Base-by-base conservation (phyloP, 1,140 invertebrate genomes). In the Lineus longissimus region DNA sequence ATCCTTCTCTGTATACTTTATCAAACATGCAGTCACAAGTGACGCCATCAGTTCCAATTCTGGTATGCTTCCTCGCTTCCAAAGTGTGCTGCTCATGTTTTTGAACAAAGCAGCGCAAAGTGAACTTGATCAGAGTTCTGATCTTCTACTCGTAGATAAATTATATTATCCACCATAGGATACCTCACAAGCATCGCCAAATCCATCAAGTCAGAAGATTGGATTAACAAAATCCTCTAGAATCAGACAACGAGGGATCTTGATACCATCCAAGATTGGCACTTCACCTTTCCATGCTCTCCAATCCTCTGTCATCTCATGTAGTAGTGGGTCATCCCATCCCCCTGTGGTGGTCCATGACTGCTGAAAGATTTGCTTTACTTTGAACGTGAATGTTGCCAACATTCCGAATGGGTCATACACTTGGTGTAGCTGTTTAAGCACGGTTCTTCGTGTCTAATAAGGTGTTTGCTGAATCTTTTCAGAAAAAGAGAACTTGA, bases 11-110 rank as follows among this genome's bases (percentile, higher is more conserved):
- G 25, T 27, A 51, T 23, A 51, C 25, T 9, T 51, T n/a, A 51
- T 6, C 25, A 51, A n/a, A 4, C 47, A n/a, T 23, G 47, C 47
- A 7, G 47, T 51, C n/a, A 51, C 25, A n/a, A 51, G 25, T 27
- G 47, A 19, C n/a, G 47, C 47, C 47, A 51, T 51, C 6, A 51
- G 25, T n/a, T 51, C 47, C 6, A 51, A n/a, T n/a, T 51, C 47
- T 7, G 47, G 47, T 4, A 51, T 4, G n/a, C 19, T 51, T n/a
- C 47, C 9, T 23, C 47, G 47, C n/a, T 51, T 27, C 25, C 25
- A 9, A 51, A n/a, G 9, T 6, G 47, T 23, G 47, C 47, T 51
- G n/a, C 47, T 51, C 47, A 9, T 9, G 47, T 51, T n/a, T 51
- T 51, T 4, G 47, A 51, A 27, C 47, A 51, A 23, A 51, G 25